Base-by-base conservation (phyloP, 2,888 invertebrate species). In the Salticus scenicus region DNA sequence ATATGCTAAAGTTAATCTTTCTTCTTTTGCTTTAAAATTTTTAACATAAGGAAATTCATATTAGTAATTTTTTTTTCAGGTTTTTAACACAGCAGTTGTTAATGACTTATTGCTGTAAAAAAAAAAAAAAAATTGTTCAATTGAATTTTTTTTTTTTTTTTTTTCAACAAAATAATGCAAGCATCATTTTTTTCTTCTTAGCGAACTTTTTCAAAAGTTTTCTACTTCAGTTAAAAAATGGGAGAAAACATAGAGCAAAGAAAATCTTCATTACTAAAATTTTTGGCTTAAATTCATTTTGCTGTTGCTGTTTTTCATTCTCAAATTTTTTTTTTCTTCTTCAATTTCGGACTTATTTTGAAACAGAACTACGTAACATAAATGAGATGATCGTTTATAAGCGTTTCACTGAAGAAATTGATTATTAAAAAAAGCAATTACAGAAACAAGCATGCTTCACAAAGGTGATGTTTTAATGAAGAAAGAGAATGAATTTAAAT, bases 101-200 rank as follows among this genome's bases (percentile, higher is more conserved):
- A 81, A 81, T 81, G 74, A 81, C 82, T 75, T 64, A 82, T 71
- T 82, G 75, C 71, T 82, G n/a, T n/a, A 70, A 82, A 76, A 64
- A 5, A 70, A 70, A 75, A 74, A 71, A 81, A 57, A 67, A 41
- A 37, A 67, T 33, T 37, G 12, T 14, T 37, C 12, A 33, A 42
- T 30, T 67, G 33, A n/a, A n/a, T n/a, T n/a, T n/a, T n/a, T n/a
- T n/a, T n/a, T n/a, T n/a, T n/a, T n/a, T n/a, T n/a, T 66, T 67
- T 66, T 47, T 41, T 28, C 20, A 67, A 42, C 70, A 76, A 64
- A 42, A 82, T 75, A 82, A 69, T 31, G 30, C 75, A 17, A 30
- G 24, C 67, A 0, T 17, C 33, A 75, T 69, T 81, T 69, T 73
- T 80, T 80, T 80, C 41, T 37, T n/a, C 42, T 57, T 57, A 41